Evolutionary conservation across 2,888 invertebrate genomes (phyloP), one percentile per base, ranked within the genome.

Genomic region (Caenorhabditis drosophilae): DNA sequence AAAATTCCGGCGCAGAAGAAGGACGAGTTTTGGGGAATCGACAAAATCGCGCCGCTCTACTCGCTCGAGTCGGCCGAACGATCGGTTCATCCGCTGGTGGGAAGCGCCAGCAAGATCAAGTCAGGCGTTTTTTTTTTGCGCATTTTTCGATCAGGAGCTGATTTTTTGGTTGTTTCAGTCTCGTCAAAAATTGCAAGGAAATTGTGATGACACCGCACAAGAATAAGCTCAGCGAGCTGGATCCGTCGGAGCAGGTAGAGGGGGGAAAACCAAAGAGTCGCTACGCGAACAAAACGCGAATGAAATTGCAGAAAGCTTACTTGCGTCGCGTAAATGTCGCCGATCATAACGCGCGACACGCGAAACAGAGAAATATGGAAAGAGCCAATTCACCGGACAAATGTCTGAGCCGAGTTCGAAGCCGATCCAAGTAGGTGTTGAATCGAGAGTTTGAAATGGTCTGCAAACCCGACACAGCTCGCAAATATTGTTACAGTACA

Each of bases 191-290:
- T 38, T 51, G 68, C 18, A 70, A 70, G 35, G 73, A 70, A 42
- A 75, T 80, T 15, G 78, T 80, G 27, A 80, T 80, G 80, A 70
- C 76, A n/a, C 80, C 80, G 2, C 80, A 80, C 62, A 80, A 80
- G 56, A 79, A 77, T 66, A 78, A 79, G 46, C 51, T 79, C 38
- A 72, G 72, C 48, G 73, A 73, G 27, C 42, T 77, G 62, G 66
- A 63, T 22, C 55, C 66, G 12, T 54, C 66, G 1, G 75, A 77
- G 18, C 77, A 72, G 61, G 73, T 66, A 41, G n/a, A n/a, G n/a
- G n/a, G n/a, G n/a, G n/a, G n/a, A 31, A 12, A 31, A 31, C 31
- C 31, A 49, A 27, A 31, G 12, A 31, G 12, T 31, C 12, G 31
- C 31, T 31, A 6, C n/a, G n/a, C n/a, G n/a, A n/a, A n/a, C n/a